Percentiles rank a stretch among this genome's conserved stretches.
phyloP scores from a whole-genome alignment of 2,797 vertebrate species.

The Enteromius unitaeniatus region DNA sequence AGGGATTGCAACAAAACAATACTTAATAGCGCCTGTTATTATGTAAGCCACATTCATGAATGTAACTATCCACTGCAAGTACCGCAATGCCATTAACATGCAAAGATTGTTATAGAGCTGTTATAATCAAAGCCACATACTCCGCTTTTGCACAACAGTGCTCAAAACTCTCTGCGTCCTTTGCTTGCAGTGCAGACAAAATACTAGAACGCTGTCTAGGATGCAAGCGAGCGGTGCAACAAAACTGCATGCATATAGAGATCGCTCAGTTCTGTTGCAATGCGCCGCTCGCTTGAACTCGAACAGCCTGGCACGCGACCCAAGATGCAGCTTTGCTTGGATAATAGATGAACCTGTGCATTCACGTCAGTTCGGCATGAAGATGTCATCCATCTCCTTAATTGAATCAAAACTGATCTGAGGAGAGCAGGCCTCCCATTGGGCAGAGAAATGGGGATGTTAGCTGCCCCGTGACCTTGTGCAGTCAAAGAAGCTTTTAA shows the following conservation, averaged over 20 bases:
- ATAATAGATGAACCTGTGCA: constrained; percentile 29
- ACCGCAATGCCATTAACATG: not conserved
- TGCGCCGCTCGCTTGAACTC: not conserved
- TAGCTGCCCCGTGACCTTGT: constrained; percentile 24
- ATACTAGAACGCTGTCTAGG: not conserved
- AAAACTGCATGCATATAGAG: not conserved
- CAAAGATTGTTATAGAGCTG: not conserved
- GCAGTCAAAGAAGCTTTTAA: constrained; percentile 43
- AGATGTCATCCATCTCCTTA: constrained; percentile 46
- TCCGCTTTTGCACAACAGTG: not conserved
- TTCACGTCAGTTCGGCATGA: constrained; percentile 30
- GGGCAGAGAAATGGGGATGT: constrained; percentile 27
- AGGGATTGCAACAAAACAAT: not conserved
- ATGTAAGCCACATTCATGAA: not conserved
- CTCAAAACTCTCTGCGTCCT: not conserved
- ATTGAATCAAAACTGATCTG: constrained; percentile 40
- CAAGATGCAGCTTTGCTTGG: constrained; percentile 26
- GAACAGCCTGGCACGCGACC: constrained; percentile 19
- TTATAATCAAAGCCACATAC: not conserved
- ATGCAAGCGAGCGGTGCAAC: not conserved
- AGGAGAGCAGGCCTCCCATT: not conserved
- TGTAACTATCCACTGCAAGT: not conserved
- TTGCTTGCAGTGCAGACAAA: not conserved
- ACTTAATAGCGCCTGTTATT: not conserved
- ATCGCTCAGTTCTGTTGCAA: not conserved